Conservation (phyloP, 1,140 invertebrate genomes). For the Charaxes varanes region DNA sequence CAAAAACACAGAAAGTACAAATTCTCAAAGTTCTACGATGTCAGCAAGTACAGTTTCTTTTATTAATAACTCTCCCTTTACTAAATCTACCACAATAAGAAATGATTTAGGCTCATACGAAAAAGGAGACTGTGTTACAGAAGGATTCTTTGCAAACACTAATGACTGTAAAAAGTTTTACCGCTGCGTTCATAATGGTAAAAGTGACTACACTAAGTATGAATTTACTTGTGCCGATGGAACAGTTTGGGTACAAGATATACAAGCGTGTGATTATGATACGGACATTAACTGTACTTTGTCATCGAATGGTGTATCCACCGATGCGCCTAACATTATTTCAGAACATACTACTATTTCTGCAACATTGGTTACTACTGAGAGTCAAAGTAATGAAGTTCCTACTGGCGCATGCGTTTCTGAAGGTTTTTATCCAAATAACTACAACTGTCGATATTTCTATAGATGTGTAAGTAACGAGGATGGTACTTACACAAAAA, state of each 20-base stretch:
- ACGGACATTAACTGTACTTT: conserved; percentile 50
- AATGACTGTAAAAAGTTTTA: conserved; percentile 79
- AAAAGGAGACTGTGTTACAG: conserved; percentile 67
- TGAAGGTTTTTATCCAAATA: conserved; percentile 79
- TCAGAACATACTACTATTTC: conserved; percentile 9
- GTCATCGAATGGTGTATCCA: conserved; percentile 13
- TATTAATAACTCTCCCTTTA: conserved; percentile 14
- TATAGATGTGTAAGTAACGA: conserved; percentile 81
- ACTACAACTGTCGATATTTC: conserved; percentile 78
- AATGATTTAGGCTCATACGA: conserved; percentile 1
- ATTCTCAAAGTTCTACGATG: conserved; percentile 9
- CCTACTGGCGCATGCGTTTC: conserved; percentile 36
- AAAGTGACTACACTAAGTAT: conserved; percentile 77
- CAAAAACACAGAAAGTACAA: conserved; percentile 1
- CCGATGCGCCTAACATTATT: conserved; percentile 11
- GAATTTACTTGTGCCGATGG: conserved; percentile 82
- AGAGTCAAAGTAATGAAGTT: conserved; percentile 5
- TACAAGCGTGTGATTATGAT: conserved; percentile 81
- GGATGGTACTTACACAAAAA: conserved; percentile 71
- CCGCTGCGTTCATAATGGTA: conserved; percentile 77
- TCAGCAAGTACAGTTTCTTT: neutral
- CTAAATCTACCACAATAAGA: neutral
- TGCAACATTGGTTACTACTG: conserved; percentile 1
- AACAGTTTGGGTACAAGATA: conserved; percentile 83
- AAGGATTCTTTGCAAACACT: conserved; percentile 75